Percentiles rank a stretch among this genome's conserved stretches.
Evolutionary conservation across 1,140 invertebrate genomes (phyloP).

Genomic region (Drosophila gunungcola): DNA sequence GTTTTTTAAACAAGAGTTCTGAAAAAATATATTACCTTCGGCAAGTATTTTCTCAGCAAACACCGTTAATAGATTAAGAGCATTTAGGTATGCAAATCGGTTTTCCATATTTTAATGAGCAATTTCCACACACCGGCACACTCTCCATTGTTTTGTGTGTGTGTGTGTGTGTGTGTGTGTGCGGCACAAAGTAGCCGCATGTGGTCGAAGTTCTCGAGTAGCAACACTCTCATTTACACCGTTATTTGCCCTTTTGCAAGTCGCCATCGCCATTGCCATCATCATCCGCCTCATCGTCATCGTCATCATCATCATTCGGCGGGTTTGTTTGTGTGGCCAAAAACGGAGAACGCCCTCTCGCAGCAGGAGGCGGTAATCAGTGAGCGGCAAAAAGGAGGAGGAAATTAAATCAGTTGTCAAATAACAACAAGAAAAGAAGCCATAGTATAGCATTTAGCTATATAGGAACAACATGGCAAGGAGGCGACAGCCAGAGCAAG

Average conservation of each 20-base stretch:
- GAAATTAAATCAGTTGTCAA: constrained; percentile 83
- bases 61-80: constrained; percentile 13
- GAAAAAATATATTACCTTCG: too few relatives aligned
- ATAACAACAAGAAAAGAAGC: constrained; percentile 53
- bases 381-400: constrained; percentile 46
- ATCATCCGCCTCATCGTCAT: constrained; percentile 6
- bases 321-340: constrained; percentile 71
- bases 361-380: constrained; percentile 51
- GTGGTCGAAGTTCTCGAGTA: constrained; percentile 60
- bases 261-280: constrained; percentile 51
- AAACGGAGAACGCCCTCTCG: constrained; percentile 73
- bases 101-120: constrained; percentile 65
- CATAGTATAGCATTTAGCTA: not conserved
- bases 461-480: constrained; percentile 1
- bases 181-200: constrained; percentile 63
- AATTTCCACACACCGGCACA: constrained; percentile 52
- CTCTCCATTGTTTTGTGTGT: constrained; percentile 2
- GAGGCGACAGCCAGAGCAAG: constrained; percentile 10
- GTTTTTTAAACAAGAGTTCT: too few relatives aligned
- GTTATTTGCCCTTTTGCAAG: constrained; percentile 74
- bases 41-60: not conserved
- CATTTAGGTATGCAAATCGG: constrained; percentile 48
- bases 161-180: too few relatives aligned
- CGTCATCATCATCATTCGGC: constrained; percentile 34
- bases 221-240: constrained; percentile 62